Evolutionary conservation across 92 coral and sea anemone species (phyloP), one percentile per base, ranked within the genome.

Genomic region (Phenganax stokvisi): DNA sequence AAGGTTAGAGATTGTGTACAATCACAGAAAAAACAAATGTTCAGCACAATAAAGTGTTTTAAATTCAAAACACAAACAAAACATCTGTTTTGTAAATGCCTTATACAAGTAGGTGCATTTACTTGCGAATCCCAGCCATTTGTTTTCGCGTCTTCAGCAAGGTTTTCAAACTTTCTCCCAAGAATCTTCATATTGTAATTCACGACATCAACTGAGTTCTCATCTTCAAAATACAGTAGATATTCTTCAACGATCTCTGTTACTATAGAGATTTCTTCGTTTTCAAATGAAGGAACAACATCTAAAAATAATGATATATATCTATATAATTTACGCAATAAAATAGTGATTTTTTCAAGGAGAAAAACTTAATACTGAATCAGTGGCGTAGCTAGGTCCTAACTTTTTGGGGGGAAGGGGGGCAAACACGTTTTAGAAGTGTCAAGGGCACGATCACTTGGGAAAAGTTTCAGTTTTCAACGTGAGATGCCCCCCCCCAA

Each of bases 211-310:
- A 56, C 29, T 1, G 31, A 63, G 20, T 62, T 12, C 13, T 79
- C 83, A 64, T 79, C 74, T 12, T 79, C 83, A 12, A 79, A 54
- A 79, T 79, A 79, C 6, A 79, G 53, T 55, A 62, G 44, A 64
- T 61, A 79, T 25, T 79, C 83, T 60, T 79, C 83, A 16, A 79
- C 10, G 31, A 79, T 79, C 37, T 79, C 83, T 12, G 83, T 79
- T 13, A 65, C 60, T 13, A 79, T 79, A 51, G 74, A 63, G 59
- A 79, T 65, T 79, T 79, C 83, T 65, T 79, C 83, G 57, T 79
- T 79, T 56, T 53, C 62, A 63, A 79, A 60, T 63, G 83, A 60
- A 30, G 69, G 30, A 51, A 20, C 9, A 52, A 52, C 47, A 54
- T 79, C 83, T 79, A n/a, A 9, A 64, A 73, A 53, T 20, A 37